Conservation (phyloP, 1,140 invertebrate genomes). For the Acromyrmex echinatior region DNA sequence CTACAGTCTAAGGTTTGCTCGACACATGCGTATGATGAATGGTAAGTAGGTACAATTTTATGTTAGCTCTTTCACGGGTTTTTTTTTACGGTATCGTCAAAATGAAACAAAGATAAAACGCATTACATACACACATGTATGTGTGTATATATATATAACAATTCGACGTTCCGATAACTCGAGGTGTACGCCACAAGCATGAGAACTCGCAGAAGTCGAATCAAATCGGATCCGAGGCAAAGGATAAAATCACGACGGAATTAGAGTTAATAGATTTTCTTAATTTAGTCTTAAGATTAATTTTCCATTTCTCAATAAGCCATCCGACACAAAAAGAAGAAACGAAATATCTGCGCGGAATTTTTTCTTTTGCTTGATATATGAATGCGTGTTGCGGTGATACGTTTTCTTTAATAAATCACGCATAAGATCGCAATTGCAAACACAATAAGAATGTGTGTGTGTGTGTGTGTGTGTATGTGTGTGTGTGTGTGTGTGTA, state of each 20-base stretch:
- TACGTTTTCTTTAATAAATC: background rate
- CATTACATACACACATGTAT: conserved; percentile 24
- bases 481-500: background rate
- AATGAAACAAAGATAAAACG: conserved; percentile 73
- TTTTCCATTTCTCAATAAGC: conserved; percentile 30
- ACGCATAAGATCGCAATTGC: conserved; percentile 25
- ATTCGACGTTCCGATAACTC: background rate
- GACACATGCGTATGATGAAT: conserved; percentile 64
- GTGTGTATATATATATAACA: too few relatives aligned
- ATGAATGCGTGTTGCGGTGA: background rate
- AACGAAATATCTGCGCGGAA: background rate
- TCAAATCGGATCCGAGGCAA: conserved; percentile 2
- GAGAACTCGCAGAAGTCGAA: conserved; percentile 1
- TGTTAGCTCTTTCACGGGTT: conserved; percentile 53
- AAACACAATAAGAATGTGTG: conserved; percentile 5
- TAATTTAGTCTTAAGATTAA: conserved; percentile 43
- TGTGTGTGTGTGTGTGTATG: too few relatives aligned
- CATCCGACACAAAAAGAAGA: conserved; percentile 1
- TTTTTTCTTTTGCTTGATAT: background rate
- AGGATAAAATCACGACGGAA: conserved; percentile 1
- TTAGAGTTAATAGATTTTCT: conserved; percentile 20
- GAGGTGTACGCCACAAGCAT: background rate
- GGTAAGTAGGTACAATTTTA: conserved; percentile 66
- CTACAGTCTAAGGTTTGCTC: conserved; percentile 68
- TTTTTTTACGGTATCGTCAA: conserved; percentile 27